Evolutionary conservation across 2,888 invertebrate genomes (phyloP).

Genomic region (Rhagium mordax): DNA sequence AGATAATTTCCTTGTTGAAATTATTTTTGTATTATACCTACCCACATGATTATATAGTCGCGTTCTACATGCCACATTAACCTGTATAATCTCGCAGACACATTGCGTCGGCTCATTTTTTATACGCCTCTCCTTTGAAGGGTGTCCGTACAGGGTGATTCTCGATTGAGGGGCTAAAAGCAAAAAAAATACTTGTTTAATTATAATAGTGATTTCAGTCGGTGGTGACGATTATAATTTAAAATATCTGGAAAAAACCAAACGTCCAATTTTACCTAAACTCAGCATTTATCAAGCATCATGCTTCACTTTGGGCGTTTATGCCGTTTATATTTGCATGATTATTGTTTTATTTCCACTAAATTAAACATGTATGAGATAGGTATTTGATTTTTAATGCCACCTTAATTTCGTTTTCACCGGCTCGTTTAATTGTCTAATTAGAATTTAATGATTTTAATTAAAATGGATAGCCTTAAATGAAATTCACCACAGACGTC

Average conservation of each 20-base stretch:
- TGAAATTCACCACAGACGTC: conserved; percentile 2
- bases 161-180: too few species aligned
- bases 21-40: conserved; percentile 21
- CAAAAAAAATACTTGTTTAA: too few species aligned
- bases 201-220: too few species aligned
- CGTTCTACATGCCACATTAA: conserved; percentile 20
- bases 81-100: neutral
- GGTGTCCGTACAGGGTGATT: too few species aligned
- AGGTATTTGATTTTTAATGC: conserved; percentile 5
- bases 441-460: conserved; percentile 24
- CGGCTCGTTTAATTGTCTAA: conserved; percentile 18
- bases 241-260: too few species aligned
- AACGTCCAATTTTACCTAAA: too few species aligned
- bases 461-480: conserved; percentile 17
- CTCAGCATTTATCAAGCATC: too few species aligned
- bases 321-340: too few species aligned
- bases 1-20: conserved; percentile 23
- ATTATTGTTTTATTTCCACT: too few species aligned
- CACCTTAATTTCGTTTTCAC: conserved; percentile 2
- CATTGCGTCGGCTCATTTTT: neutral
- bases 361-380: neutral
- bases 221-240: too few species aligned
- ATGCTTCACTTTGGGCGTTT: too few species aligned
- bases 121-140: too few species aligned
- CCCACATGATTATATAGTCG: conserved; percentile 4